These are phyloP conservation scores for Tychaedon coryphoeus DNA, from an alignment of 2,113 vertebrate species.

Conservation along the genomic window DNA sequence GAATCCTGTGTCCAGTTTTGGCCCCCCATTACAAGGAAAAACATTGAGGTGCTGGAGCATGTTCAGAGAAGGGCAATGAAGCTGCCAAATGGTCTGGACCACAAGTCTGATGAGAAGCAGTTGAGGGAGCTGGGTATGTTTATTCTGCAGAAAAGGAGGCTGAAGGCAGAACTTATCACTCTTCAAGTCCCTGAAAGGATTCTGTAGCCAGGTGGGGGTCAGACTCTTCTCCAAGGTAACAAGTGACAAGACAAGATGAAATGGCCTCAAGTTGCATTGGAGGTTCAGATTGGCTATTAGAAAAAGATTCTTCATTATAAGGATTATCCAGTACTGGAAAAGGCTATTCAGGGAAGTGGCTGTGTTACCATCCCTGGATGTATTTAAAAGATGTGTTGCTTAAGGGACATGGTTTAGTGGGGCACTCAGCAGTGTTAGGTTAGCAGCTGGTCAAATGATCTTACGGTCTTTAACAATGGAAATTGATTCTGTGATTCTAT, in stretches of 20 bases:
- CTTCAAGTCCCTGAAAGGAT: not conserved
- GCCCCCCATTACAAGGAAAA: not conserved
- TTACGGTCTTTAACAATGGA: not conserved
- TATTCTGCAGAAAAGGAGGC: not conserved
- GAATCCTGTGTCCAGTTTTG: not conserved
- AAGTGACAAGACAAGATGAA: not conserved
- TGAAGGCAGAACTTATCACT: not conserved
- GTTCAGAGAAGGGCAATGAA: not conserved
- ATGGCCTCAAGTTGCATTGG: not conserved
- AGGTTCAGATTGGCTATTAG: not conserved
- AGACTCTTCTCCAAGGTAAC: not conserved
- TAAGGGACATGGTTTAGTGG: not conserved
- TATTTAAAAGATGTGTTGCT: not conserved
- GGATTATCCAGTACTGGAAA: not conserved
- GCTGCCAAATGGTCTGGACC: not conserved
- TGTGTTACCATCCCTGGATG: not conserved
- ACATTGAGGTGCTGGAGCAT: accelerated
- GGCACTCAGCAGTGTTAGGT: not conserved
- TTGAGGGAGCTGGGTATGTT: not conserved
- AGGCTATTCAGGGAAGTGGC: not conserved
- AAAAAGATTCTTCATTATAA: not conserved
- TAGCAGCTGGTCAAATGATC: not conserved
- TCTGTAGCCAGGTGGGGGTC: not conserved
- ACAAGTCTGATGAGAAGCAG: not conserved
- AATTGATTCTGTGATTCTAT: not conserved